Conservation (phyloP, 2,113 vertebrate genomes). For the Vicugna pacos region DNA sequence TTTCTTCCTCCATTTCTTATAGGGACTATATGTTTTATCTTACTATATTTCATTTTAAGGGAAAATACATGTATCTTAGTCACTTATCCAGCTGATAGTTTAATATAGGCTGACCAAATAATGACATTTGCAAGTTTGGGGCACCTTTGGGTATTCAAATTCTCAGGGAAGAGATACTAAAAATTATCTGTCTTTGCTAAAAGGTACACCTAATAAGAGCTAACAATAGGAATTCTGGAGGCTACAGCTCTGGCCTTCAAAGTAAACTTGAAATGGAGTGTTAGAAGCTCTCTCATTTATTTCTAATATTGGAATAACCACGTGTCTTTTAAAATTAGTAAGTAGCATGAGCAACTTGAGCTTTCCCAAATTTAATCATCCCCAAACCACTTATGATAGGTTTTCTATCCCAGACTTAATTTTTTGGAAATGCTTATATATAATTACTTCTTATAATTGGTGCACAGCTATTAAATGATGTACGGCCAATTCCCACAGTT, state of each 20-base stretch:
- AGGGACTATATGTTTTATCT: not conserved
- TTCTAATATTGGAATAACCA: slow-evolving; percentile 62
- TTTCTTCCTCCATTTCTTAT: not conserved
- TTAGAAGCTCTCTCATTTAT: slow-evolving; percentile 64
- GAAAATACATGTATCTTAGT: not conserved
- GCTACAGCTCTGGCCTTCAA: not conserved
- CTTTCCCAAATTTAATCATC: slow-evolving; percentile 82
- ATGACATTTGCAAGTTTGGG: not conserved
- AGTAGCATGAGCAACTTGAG: slow-evolving; percentile 69
- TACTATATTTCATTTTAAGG: not conserved
- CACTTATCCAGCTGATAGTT: not conserved
- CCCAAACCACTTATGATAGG: slow-evolving; percentile 80
- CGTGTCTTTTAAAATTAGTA: slow-evolving; percentile 78
- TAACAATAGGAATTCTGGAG: slow-evolving; percentile 29
- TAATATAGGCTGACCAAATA: too few relatives aligned
- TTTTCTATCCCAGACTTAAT: slow-evolving; percentile 77
- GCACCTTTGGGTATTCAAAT: not conserved
- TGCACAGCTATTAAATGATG: slow-evolving; percentile 84
- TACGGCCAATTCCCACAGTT: slow-evolving; percentile 83
- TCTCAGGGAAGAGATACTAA: not conserved
- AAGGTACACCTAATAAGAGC: not conserved
- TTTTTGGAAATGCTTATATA: slow-evolving; percentile 84
- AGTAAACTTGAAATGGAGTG: slow-evolving; percentile 17
- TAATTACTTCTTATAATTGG: slow-evolving; percentile 86
- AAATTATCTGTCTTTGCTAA: not conserved